phyloP scores from a whole-genome alignment of 1,140 invertebrate species.

The Periplaneta americana region DNA sequence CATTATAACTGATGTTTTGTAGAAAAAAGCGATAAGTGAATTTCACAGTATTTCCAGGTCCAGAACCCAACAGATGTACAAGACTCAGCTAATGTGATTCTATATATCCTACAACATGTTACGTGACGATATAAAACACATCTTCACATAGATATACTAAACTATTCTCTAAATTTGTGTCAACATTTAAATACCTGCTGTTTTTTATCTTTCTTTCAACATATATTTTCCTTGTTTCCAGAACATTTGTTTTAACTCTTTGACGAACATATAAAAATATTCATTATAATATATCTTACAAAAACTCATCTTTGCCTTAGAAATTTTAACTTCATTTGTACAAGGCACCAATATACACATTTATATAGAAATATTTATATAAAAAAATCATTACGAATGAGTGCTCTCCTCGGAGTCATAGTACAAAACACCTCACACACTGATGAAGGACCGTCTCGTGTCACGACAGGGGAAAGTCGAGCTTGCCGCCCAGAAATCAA shows the following conservation, averaged over 20 bases:
- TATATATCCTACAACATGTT: conserved; percentile 5
- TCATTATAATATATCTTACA: conserved; percentile 15
- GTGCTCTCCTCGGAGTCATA: not conserved
- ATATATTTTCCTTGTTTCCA: conserved; percentile 6
- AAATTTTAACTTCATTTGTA: conserved; percentile 20
- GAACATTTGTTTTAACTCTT: conserved; percentile 14
- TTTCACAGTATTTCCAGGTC: too few species aligned
- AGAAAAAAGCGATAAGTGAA: too few species aligned
- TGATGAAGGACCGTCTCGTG: not conserved
- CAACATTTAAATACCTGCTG: conserved; percentile 11
- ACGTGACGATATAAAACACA: conserved; percentile 14
- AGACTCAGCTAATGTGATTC: not conserved
- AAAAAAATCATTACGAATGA: conserved; percentile 11
- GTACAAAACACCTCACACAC: not conserved
- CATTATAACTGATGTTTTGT: too few species aligned
- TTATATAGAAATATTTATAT: conserved; percentile 15
- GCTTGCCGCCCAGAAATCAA: not conserved
- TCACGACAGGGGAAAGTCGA: not conserved
- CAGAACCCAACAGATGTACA: not conserved
- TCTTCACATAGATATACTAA: conserved; percentile 5
- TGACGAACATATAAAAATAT: conserved; percentile 20
- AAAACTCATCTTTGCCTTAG: conserved; percentile 18
- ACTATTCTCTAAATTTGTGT: conserved; percentile 4
- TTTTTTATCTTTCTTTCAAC: conserved; percentile 4
- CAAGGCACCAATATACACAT: conserved; percentile 19